Percentiles rank a stretch among this genome's conserved stretches.
Evolutionary conservation across 2,888 invertebrate genomes (phyloP).

Genomic region (Griposia aprilina): DNA sequence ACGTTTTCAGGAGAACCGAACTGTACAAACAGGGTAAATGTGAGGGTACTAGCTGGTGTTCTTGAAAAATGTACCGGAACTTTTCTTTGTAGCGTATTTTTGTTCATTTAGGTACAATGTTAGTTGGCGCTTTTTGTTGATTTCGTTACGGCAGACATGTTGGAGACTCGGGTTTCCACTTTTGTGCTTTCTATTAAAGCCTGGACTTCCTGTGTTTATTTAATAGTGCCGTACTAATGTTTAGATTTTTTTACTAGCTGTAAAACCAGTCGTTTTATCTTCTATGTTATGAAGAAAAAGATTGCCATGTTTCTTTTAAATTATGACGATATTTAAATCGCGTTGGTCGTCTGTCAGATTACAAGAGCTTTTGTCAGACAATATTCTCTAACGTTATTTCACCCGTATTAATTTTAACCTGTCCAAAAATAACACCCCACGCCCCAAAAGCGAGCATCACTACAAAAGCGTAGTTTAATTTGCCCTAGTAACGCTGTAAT

Average conservation of each 20-base stretch:
- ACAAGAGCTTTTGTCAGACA: background rate
- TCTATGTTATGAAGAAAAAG: background rate
- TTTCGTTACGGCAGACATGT: slow-evolving; percentile 39
- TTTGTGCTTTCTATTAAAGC: slow-evolving; percentile 9
- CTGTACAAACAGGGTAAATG: slow-evolving; percentile 47
- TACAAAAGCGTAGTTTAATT: slow-evolving; percentile 44
- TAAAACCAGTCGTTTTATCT: no score
- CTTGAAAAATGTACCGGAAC: slow-evolving; percentile 31
- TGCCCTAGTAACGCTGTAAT: slow-evolving; percentile 51
- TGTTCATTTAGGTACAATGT: slow-evolving; percentile 42
- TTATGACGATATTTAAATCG: background rate
- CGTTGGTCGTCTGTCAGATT: background rate
- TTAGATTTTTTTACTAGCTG: background rate
- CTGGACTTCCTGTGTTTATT: background rate
- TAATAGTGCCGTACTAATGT: background rate
- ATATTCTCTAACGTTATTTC: background rate
- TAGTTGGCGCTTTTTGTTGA: slow-evolving; percentile 34
- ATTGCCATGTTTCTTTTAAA: background rate
- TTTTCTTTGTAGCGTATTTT: slow-evolving; percentile 54
- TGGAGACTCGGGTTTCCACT: background rate
- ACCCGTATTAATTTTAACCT: background rate
- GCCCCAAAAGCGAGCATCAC: slow-evolving; percentile 10
- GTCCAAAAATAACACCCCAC: background rate
- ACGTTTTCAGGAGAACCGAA: slow-evolving; percentile 51
- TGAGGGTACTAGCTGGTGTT: slow-evolving; percentile 25